phyloP scores from a whole-genome alignment of 1,140 invertebrate genomes.

The Lepidurus apus region DNA sequence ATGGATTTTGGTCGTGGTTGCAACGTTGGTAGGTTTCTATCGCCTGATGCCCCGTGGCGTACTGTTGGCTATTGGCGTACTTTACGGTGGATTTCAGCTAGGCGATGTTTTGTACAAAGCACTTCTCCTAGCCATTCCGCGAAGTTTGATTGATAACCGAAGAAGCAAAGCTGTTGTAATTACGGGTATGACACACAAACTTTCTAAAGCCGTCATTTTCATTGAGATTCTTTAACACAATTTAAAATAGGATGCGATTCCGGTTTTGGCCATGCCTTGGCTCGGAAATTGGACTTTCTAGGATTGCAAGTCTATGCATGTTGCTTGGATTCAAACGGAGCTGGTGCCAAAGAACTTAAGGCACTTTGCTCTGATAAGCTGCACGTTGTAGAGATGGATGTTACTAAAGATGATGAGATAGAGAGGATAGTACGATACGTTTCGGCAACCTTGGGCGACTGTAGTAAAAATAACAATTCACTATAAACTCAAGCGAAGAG shows the following conservation, averaged over 20 bases:
- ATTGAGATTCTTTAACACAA: neutral
- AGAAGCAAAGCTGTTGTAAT: slow-evolving; percentile 37
- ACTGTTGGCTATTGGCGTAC: slow-evolving; percentile 3
- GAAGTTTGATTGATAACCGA: slow-evolving; percentile 32
- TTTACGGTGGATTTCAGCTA: slow-evolving; percentile 28
- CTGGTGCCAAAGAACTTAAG: slow-evolving; percentile 45
- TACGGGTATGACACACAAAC: slow-evolving; percentile 33
- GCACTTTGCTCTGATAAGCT: slow-evolving; percentile 41
- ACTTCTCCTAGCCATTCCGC: slow-evolving; percentile 32
- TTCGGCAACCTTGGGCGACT: neutral
- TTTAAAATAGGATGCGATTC: slow-evolving; percentile 43
- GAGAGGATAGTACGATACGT: neutral
- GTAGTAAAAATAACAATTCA: neutral
- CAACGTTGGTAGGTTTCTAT: neutral
- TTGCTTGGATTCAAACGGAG: slow-evolving; percentile 45
- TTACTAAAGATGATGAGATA: slow-evolving; percentile 44
- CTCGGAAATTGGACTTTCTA: slow-evolving; percentile 43
- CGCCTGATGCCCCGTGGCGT: neutral
- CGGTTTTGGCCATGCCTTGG: slow-evolving; percentile 46
- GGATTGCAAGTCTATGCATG: slow-evolving; percentile 50
- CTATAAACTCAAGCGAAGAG: neutral
- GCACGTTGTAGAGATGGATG: slow-evolving; percentile 42
- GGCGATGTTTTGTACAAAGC: slow-evolving; percentile 34
- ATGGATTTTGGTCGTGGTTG: neutral
- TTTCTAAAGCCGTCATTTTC: neutral